Conservation (phyloP, 2,113 vertebrate species). For the Ctenodactylus gundi region DNA sequence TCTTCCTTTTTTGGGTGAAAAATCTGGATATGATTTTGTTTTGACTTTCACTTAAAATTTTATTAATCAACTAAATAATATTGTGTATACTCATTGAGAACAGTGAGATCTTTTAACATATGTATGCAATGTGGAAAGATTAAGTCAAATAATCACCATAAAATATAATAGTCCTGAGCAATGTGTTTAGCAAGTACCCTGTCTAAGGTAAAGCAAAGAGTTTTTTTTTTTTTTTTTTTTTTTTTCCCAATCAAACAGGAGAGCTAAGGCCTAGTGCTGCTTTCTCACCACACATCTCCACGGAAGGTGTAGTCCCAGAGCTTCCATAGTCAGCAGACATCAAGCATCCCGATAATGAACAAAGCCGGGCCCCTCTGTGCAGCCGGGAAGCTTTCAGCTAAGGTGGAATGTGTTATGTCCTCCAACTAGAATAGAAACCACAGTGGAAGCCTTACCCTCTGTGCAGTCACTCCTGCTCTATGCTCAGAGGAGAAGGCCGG, state of each 20-base stretch:
- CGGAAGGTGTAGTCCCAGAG: background rate
- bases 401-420: background rate
- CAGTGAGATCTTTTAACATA: too few relatives aligned
- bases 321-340: background rate
- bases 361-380: background rate
- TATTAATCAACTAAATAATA: too few relatives aligned
- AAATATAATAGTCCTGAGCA: background rate
- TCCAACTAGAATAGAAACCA: background rate
- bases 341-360: background rate
- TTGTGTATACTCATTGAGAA: too few relatives aligned
- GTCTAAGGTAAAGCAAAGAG: background rate
- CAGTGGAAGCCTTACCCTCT: background rate
- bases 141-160: too few relatives aligned
- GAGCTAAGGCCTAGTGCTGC: background rate
- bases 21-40: too few relatives aligned
- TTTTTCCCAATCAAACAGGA: background rate
- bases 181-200: background rate
- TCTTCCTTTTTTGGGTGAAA: too few relatives aligned
- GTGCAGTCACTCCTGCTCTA: background rate
- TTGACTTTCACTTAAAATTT: too few relatives aligned
- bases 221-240: too few relatives aligned
- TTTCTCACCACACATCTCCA: background rate
- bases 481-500: background rate
- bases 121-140: too few relatives aligned
- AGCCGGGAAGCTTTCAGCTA: background rate